These are phyloP conservation scores for Drosophila nannoptera DNA, from an alignment of 1,140 invertebrate genomes.

Conservation along the genomic window DNA sequence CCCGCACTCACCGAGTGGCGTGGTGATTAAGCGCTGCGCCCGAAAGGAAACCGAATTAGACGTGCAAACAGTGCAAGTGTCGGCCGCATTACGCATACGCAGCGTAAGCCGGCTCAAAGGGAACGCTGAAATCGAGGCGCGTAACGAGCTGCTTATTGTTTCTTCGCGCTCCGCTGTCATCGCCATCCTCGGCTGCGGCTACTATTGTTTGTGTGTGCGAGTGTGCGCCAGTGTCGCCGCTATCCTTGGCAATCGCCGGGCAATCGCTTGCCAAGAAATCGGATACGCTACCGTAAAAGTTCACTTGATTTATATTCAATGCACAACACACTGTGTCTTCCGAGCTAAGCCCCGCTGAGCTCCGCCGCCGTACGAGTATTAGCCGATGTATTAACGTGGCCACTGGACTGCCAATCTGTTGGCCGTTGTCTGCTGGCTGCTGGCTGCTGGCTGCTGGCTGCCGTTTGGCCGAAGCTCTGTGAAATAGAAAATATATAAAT, in stretches of 20 bases:
- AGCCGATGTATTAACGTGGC: conserved; percentile 42
- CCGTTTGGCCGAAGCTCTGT: background rate
- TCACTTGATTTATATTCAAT: conserved; percentile 58
- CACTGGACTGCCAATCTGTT: conserved; percentile 17
- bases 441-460: background rate
- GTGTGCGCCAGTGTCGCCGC: conserved; percentile 2
- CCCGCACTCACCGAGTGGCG: conserved; percentile 16
- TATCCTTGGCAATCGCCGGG: conserved; percentile 40
- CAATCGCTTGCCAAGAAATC: conserved; percentile 49
- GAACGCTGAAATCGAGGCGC: conserved; percentile 50
- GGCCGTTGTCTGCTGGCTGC: conserved; percentile 15
- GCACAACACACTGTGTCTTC: conserved; percentile 44
- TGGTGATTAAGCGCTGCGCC: conserved; percentile 56
- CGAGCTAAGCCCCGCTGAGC: conserved; percentile 24
- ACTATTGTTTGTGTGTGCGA: conserved; percentile 1
- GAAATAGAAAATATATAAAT: conserved; percentile 6
- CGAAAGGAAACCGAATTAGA: conserved; percentile 31
- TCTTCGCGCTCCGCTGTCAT: background rate
- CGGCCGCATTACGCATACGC: conserved; percentile 64
- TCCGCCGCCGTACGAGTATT: conserved; percentile 50
- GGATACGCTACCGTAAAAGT: conserved; percentile 42
- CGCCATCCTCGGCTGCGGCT: conserved; percentile 9
- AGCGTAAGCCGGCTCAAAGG: conserved; percentile 45
- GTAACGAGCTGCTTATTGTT: conserved; percentile 53
- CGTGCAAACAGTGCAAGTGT: conserved; percentile 40